These are phyloP conservation scores for Heliocidaris erythrogramma DNA, from an alignment of 35 echinoderm and acorn worm genomes.

Conservation along the genomic window DNA sequence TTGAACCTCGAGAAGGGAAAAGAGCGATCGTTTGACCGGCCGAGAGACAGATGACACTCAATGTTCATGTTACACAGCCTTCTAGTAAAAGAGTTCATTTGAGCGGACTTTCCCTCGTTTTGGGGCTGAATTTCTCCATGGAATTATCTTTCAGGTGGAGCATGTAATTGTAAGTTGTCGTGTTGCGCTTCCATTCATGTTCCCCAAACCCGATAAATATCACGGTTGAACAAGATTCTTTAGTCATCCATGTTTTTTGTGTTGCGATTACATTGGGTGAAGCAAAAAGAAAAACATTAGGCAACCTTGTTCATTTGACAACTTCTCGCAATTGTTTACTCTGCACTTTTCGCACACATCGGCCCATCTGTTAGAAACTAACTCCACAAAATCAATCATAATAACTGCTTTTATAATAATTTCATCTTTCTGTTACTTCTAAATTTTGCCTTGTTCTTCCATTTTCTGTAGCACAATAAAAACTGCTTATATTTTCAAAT, in stretches of 20 bases:
- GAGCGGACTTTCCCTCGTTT: not conserved
- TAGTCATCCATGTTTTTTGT: not conserved
- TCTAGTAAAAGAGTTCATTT: not conserved
- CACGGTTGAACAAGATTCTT: not conserved
- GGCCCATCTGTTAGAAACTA: not conserved
- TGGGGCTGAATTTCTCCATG: constrained; percentile 8
- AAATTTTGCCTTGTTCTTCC: not conserved
- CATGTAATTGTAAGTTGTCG: not conserved
- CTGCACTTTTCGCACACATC: not conserved
- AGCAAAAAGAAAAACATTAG: not conserved
- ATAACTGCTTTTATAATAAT: not conserved
- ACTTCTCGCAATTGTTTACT: not conserved
- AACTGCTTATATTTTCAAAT: not conserved
- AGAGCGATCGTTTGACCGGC: not conserved
- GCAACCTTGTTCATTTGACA: constrained; percentile 3
- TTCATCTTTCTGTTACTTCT: not conserved
- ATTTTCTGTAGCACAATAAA: not conserved
- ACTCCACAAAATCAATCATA: not conserved
- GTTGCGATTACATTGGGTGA: not conserved
- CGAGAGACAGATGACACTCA: not conserved
- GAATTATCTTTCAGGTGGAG: not conserved
- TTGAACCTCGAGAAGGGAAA: not conserved
- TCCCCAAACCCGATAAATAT: not conserved
- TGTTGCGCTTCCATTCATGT: constrained; percentile 3
- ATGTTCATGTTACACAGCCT: not conserved